Base-by-base conservation (phyloP, 2,888 invertebrate genomes). In the Noctua comes region DNA sequence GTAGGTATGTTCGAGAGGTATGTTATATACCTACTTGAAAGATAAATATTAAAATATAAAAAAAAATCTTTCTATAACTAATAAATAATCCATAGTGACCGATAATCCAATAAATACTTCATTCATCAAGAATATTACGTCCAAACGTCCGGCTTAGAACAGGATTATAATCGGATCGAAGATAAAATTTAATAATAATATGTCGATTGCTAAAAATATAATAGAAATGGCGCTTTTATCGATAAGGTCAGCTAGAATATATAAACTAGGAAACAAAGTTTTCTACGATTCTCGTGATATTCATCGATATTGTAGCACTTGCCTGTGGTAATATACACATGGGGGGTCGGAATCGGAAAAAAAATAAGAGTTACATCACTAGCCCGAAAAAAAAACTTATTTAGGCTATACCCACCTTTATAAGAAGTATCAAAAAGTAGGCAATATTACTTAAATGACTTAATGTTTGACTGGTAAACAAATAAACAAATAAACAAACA, bases 21-120 rank as follows among this genome's bases (percentile, higher is more conserved):
- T 76, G 40, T 46, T 43, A 46, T 59, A 21, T 62, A 43, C n/a
- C 59, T 51, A 24, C 5, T 43, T 48, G 13, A 27, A 40, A 48
- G 51, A 81, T 82, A 68, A 71, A 69, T 83, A 86, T 72, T 68
- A 62, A 66, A 83, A 86, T 83, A n/a, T n/a, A n/a, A n/a, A 76
- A 64, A 65, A 71, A 7, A 27, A 13, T 51, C 16, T 48, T 57
- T 57, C 11, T 57, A 10, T 27, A n/a, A 8, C 16, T 43, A 8
- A 7, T 66, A 80, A 8, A 7, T 66, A 80, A 54, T 40, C 24
- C 40, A n/a, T 79, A 36, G 18, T 64, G 40, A 46, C 46, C 31
- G 81, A 80, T 81, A 48, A 84, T 84, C 70, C 68, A n/a, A n/a
- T n/a, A n/a, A n/a, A n/a, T n/a, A n/a, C n/a, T 62, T 68, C 11